These are phyloP conservation scores for Diachrysia chrysitis DNA, from an alignment of 2,888 invertebrate species.

Conservation along the genomic window DNA sequence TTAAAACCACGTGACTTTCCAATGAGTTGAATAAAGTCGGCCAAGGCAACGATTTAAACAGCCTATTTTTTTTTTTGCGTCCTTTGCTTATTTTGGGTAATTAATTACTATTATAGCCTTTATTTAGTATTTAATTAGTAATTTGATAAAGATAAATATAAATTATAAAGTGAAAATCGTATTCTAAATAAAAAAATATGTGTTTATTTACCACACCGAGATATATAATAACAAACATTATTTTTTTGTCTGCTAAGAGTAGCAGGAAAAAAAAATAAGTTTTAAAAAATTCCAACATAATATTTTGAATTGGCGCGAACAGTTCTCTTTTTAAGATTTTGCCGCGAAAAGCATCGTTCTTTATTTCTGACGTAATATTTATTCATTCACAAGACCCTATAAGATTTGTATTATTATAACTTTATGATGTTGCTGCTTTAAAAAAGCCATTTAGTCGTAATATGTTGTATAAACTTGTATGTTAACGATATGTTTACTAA, in stretches of 20 bases:
- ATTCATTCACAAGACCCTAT: conserved; percentile 25
- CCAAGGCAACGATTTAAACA: background rate
- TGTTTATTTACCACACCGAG: too few species aligned
- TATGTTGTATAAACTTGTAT: background rate
- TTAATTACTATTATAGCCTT: background rate
- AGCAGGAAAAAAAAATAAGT: too few species aligned
- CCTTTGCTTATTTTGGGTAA: background rate
- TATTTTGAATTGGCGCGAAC: background rate
- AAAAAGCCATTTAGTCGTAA: background rate
- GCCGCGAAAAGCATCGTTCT: background rate
- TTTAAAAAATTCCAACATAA: too few species aligned
- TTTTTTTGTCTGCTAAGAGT: too few species aligned
- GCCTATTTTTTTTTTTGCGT: background rate
- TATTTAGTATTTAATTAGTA: too few species aligned
- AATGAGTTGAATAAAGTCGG: background rate
- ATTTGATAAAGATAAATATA: too few species aligned
- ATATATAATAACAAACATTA: too few species aligned
- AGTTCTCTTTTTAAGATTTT: background rate
- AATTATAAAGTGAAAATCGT: too few species aligned
- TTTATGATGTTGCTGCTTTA: conserved; percentile 21
- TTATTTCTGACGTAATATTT: conserved; percentile 3
- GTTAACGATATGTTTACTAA: background rate
- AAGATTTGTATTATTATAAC: conserved; percentile 47
- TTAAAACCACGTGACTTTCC: background rate
- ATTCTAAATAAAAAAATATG: too few species aligned